These are phyloP conservation scores for Penaeus indicus DNA, from an alignment of 1,140 invertebrate species.

Conservation along the genomic window DNA sequence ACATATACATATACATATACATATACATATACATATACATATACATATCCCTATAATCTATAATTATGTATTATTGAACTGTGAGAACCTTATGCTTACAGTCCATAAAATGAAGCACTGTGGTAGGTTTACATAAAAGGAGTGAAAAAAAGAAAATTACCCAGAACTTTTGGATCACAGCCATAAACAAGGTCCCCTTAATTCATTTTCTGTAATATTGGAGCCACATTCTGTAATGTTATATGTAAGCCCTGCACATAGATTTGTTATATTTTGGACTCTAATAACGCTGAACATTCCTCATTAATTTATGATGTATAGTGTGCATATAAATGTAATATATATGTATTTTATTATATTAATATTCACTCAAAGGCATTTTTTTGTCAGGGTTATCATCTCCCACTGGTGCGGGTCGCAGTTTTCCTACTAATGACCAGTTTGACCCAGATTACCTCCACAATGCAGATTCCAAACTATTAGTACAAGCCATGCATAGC, in stretches of 20 bases:
- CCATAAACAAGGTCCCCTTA: no score
- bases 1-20: not conserved
- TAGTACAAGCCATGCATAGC: conserved; percentile 54
- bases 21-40: conserved; percentile 9
- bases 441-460: conserved; percentile 30
- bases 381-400: not conserved
- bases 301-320: not conserved
- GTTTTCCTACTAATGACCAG: not conserved
- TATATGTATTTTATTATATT: not conserved
- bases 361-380: not conserved
- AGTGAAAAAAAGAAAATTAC: no score
- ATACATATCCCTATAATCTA: not conserved
- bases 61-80: no score
- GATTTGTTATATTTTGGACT: no score
- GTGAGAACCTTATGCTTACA: no score
- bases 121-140: no score
- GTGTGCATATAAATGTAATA: not conserved
- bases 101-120: no score
- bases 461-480: conserved; percentile 29
- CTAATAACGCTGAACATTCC: no score
- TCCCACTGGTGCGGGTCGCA: not conserved
- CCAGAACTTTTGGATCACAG: no score
- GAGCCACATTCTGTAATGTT: no score
- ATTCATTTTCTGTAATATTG: no score
- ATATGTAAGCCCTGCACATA: no score